Base-by-base conservation (phyloP, 2,888 invertebrate species). In the Himalopsyche tibetana region DNA sequence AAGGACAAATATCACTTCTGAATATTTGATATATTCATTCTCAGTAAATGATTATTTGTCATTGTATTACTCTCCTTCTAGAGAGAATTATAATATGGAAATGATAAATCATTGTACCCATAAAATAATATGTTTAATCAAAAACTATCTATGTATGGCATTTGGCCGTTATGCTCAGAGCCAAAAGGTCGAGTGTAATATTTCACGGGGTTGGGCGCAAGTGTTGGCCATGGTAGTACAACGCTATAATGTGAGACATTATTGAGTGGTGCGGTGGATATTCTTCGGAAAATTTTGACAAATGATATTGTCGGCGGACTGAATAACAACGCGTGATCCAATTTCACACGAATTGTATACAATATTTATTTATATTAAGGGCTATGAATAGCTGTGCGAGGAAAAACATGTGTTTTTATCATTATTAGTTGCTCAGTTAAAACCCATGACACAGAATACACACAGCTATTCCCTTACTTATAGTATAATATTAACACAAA, bases 161-260 rank as follows among this genome's bases (percentile, higher is more conserved):
- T 12, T 1, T 8, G 12, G 15, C 38, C 74, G 74, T 74, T 74
- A 38, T 74, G 74, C 74, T 74, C 74, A 74, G 74, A 74, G 74
- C 36, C 74, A 74, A 74, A 74, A 74, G 74, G 74, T 74, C 74
- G 74, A 74, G 74, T 74, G 74, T 74, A 74, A 74, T 74, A 36
- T 74, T 74, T 74, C 74, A 74, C 74, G 74, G 74, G 74, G 74
- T 38, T 74, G 38, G 74, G 74, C 74, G 74, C 74, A 74, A 74
- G 74, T 74, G 74, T 74, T 36, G 74, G 38, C 12, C 74, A 36
- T 38, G 15, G 12, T 11, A 38, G 74, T 74, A 74, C 74, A 74
- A 36, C 38, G 36, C 38, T 74, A 74, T 74, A 74, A 74, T 74
- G 74, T 38, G 74, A 74, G 74, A 74, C 74, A 74, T 74, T 74